Evolutionary conservation across 2,888 invertebrate species (phyloP).

Genomic region (Alcis repandata): DNA sequence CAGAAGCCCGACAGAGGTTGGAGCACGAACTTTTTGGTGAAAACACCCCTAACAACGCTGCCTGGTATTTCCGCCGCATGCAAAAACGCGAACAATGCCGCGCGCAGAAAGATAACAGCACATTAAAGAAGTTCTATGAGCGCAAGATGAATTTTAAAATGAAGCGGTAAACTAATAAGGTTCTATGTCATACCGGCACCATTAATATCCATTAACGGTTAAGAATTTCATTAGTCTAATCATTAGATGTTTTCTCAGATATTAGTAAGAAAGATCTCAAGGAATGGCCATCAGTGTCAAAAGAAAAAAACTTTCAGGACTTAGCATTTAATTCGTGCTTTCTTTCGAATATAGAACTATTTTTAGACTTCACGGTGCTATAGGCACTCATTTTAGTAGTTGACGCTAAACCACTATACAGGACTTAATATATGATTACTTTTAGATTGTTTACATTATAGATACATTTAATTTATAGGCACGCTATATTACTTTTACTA

Average conservation of each 20-base stretch:
- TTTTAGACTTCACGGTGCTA: slow-evolving; percentile 9
- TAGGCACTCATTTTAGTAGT: slow-evolving; percentile 2
- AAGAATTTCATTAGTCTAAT: slow-evolving; percentile 27
- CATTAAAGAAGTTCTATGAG: slow-evolving; percentile 68
- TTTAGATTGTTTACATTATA: slow-evolving; percentile 6
- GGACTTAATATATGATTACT: neutral
- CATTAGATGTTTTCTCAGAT: slow-evolving; percentile 34
- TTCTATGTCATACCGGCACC: slow-evolving; percentile 5
- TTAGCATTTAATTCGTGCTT: slow-evolving; percentile 2
- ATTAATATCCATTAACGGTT: slow-evolving; percentile 36
- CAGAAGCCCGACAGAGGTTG: slow-evolving; percentile 72
- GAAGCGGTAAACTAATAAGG: slow-evolving; percentile 61
- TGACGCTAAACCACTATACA: neutral
- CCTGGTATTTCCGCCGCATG: slow-evolving; percentile 83
- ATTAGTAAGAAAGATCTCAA: slow-evolving; percentile 21
- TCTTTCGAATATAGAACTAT: slow-evolving; percentile 3
- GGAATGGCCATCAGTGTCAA: neutral
- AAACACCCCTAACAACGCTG: slow-evolving; percentile 67
- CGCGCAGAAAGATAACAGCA: slow-evolving; percentile 71
- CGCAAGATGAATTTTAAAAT: slow-evolving; percentile 75
- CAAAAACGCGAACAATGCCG: slow-evolving; percentile 79
- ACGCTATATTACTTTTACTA: slow-evolving; percentile 29
- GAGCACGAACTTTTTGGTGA: slow-evolving; percentile 73
- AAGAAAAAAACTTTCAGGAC: neutral
- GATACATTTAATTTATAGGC: slow-evolving; percentile 20